Evolutionary conservation across 2,888 invertebrate genomes (phyloP).

Genomic region (Erebia aethiops): DNA sequence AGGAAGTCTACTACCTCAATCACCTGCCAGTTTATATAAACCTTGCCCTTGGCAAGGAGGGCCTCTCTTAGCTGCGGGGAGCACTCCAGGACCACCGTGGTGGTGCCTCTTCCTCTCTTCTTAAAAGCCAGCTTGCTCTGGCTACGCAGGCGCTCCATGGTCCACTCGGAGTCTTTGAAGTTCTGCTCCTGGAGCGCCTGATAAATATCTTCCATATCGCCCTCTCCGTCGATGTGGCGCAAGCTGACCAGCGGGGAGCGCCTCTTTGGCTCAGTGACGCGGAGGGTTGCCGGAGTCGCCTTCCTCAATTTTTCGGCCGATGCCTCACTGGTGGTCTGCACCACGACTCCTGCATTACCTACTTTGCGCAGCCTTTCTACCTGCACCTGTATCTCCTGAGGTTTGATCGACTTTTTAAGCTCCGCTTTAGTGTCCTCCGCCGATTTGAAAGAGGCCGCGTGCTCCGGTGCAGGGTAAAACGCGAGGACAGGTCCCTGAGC

Average conservation of each 20-base stretch:
- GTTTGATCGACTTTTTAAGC: background rate
- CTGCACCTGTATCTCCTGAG: background rate
- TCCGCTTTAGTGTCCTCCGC: slow-evolving; percentile 2
- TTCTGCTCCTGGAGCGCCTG: too few relatives aligned
- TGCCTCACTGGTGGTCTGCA: slow-evolving; percentile 29
- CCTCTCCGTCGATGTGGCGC: too few relatives aligned
- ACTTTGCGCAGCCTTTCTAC: slow-evolving; percentile 19
- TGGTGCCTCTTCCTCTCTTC: slow-evolving; percentile 13
- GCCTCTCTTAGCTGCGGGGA: too few relatives aligned
- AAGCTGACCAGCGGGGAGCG: too few relatives aligned
- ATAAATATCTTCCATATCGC: too few relatives aligned
- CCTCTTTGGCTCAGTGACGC: slow-evolving; percentile 15
- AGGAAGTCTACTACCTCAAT: slow-evolving; percentile 29
- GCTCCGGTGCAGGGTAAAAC: background rate
- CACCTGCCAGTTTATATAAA: background rate
- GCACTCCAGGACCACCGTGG: slow-evolving; percentile 36
- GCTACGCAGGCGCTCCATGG: too few relatives aligned
- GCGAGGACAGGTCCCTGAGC: slow-evolving; percentile 8
- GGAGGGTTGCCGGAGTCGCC: slow-evolving; percentile 18
- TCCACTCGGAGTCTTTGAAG: too few relatives aligned
- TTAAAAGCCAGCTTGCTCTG: slow-evolving; percentile 18
- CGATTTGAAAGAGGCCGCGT: background rate
- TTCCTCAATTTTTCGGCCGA: slow-evolving; percentile 17
- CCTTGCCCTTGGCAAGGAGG: background rate
- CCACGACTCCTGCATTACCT: slow-evolving; percentile 30